These are phyloP conservation scores for Apamea sordens DNA, from an alignment of 2,888 invertebrate genomes.

Conservation along the genomic window DNA sequence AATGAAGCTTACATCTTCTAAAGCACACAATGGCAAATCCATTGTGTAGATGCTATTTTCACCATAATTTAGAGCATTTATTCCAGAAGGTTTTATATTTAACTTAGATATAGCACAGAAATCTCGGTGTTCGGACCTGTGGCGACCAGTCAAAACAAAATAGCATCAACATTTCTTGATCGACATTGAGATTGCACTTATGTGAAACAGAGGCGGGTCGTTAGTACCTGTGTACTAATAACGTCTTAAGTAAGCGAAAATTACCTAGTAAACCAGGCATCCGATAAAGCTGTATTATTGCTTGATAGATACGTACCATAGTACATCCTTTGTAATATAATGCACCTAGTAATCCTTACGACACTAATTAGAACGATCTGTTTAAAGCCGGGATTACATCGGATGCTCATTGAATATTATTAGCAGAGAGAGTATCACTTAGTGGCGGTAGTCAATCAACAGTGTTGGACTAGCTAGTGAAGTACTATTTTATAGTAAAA, in stretches of 20 bases:
- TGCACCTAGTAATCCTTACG: conserved; percentile 14
- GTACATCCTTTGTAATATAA: background rate
- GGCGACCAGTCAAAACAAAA: too few species aligned
- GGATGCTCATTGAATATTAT: conserved; percentile 39
- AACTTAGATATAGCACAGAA: background rate
- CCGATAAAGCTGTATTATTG: background rate
- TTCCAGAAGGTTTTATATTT: conserved; percentile 1
- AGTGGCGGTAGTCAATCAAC: background rate
- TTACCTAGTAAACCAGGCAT: background rate
- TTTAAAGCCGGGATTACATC: conserved; percentile 36
- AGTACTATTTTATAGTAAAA: too few species aligned
- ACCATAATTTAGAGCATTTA: background rate
- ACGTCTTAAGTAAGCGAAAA: background rate
- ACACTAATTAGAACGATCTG: conserved; percentile 22
- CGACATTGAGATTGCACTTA: background rate
- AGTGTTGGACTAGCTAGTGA: background rate
- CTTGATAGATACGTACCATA: background rate
- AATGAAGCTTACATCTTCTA: background rate
- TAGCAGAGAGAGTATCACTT: conserved; percentile 45
- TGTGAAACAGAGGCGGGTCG: background rate
- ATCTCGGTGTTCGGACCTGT: background rate
- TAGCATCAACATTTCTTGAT: too few species aligned
- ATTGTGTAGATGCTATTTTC: background rate
- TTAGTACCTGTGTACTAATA: background rate
- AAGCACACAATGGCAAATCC: background rate